Evolutionary conservation across 2,888 invertebrate species (phyloP), one percentile per base, ranked within the genome.

Genomic region (Anticlea derivata): DNA sequence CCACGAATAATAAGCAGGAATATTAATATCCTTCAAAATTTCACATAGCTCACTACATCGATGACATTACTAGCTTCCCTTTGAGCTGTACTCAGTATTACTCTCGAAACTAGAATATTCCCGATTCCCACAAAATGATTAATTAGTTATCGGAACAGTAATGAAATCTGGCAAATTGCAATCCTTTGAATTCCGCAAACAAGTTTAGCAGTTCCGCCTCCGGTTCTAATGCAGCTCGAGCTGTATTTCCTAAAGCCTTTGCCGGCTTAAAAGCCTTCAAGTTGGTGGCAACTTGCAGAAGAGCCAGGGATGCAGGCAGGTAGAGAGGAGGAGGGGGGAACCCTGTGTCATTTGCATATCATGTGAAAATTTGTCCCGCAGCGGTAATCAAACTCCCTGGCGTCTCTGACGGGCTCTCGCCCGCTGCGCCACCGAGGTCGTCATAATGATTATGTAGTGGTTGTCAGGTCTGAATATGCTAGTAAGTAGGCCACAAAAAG

Each of bases 201-300:
- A 68, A 70, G 65, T 72, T 67, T 56, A 65, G 63, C 51, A 66
- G 69, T 67, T 65, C 58, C 65, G 63, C 60, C 61, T 60, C 54
- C 58, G 61, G 55, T 62, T 34, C 62, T 63, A 63, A 63, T 66
- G 59, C 59, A 65, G 59, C 60, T 65, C 52, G 52, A 61, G 64
- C 63, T 65, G 64, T 66, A 66, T 65, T 65, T 63, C 49, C 59
- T 53, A 62, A 61, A 67, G 68, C 68, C 61, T 61, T 62, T 58
- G 58, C 60, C 57, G 63, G 65, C 66, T 71, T 69, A 64, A 61
- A 61, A 69, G 66, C 68, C 63, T 55, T 54, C 50, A 62, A 68
- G 63, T 68, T 68, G 61, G 46, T 53, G 50, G 60, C 67, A 52
- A 59, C 57, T 66, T 60, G 58, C 51, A 61, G 63, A 64, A 62